Evolutionary conservation across 2,888 invertebrate species (phyloP).

Genomic region (Agonopterix alstromeriana): DNA sequence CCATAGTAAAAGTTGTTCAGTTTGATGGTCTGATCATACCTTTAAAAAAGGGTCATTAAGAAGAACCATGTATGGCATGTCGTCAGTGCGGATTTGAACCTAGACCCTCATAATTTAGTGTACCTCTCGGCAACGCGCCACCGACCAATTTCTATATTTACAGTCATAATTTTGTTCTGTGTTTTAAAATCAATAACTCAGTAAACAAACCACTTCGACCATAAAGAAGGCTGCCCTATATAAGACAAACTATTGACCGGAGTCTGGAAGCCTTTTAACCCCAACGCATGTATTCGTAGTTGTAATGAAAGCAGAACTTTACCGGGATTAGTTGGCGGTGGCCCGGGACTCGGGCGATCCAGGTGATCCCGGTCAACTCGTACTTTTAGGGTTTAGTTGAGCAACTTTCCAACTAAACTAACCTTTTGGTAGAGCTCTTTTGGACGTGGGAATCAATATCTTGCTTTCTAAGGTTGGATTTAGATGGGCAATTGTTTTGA

Average conservation of each 20-base stretch:
- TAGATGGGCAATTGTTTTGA: too few relatives aligned
- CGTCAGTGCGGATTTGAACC: too few relatives aligned
- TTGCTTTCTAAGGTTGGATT: neutral
- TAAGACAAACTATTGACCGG: neutral
- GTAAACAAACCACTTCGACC: too few relatives aligned
- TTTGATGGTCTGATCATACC: too few relatives aligned
- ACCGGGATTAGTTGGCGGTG: constrained; percentile 36
- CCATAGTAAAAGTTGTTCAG: too few relatives aligned
- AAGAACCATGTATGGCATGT: too few relatives aligned
- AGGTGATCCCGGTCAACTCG: constrained; percentile 37
- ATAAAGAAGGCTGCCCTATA: neutral
- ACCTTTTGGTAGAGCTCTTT: constrained; percentile 16
- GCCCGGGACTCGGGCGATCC: constrained; percentile 12
- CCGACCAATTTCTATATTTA: too few relatives aligned
- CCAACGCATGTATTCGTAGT: constrained; percentile 7
- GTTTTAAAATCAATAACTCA: too few relatives aligned
- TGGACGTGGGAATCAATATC: neutral
- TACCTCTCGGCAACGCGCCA: too few relatives aligned
- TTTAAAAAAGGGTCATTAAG: too few relatives aligned
- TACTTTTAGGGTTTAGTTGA: constrained; percentile 25
- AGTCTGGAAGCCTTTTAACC: neutral
- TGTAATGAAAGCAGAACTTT: constrained; percentile 43
- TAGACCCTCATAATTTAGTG: too few relatives aligned
- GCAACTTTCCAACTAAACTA: constrained; percentile 26
- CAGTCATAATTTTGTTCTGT: too few relatives aligned